Evolutionary conservation across 2,113 vertebrate species (phyloP), one percentile per base, ranked within the genome.

Genomic region (Poeciliopsis occidentalis): DNA sequence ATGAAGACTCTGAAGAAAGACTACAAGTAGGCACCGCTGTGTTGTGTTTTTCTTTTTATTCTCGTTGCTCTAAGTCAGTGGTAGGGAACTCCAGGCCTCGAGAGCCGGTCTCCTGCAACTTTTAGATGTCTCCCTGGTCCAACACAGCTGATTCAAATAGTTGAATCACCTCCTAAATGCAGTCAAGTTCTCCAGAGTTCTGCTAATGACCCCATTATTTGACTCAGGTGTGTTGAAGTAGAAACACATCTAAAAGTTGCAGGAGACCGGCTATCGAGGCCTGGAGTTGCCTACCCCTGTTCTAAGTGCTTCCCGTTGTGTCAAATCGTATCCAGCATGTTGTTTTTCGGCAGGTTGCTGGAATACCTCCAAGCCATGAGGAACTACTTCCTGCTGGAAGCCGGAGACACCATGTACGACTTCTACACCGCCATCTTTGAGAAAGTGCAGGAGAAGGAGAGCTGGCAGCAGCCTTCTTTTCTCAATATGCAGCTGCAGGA

Each of bases 331-430:
- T 13, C 5, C 1, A 67, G 8, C 1, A 15, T 72, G 44, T 76
- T 51, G 12, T 78, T 4, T 78, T 4, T 85, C 75, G 67, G 5
- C 81, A 99, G 98, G 84, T 88, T 99, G 64, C 92, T 98, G 75
- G 98, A 97, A 51, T 98, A 98, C 87, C 95, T 99, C 57, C 97
- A 99, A 57, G 97, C 98, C 27, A 99, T 99, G 98, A 96, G 98
- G 76, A 98, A 98, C 89, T 99, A 99, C 87, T 99, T 99, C 88
- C 93, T 99, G 72, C 95, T 99, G 91, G 98, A 99, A 92, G 97
- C 97, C n/a, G 98, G 98, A 34, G 97, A 99, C 92, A 99, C 97
- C 39, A 99, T 99, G 97, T 99, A 99, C 79, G 97, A 99, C 87
- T 99, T 99, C 89, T 99, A 98, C 88, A 98, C 97, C 0, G 96